Conservation (phyloP, 2,888 invertebrate species). For the Strigamia maritima region DNA sequence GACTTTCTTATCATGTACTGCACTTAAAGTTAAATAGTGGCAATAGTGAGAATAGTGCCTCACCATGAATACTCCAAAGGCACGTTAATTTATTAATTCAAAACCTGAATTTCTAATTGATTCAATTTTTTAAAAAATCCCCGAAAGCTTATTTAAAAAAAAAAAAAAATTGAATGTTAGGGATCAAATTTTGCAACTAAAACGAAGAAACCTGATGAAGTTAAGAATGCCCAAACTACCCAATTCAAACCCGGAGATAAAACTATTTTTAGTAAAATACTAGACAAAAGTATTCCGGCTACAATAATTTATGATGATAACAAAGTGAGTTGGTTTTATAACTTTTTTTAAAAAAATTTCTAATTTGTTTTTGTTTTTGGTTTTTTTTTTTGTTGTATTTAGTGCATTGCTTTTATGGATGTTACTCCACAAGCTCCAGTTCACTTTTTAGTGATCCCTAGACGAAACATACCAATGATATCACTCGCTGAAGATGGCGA, state of each 20-base stretch:
- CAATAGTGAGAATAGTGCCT: no score
- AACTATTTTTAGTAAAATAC: constrained; percentile 58
- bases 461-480: constrained; percentile 44
- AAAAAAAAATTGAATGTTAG: no score
- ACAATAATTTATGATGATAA: constrained; percentile 58
- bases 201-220: no score
- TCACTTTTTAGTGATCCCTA: constrained; percentile 54
- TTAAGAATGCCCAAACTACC: constrained; percentile 37
- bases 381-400: no score
- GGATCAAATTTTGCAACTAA: no score
- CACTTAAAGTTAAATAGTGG: no score
- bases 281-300: constrained; percentile 56
- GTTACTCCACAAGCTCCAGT: constrained; percentile 56
- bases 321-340: constrained; percentile 47
- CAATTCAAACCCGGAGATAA: constrained; percentile 47
- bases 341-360: background rate
- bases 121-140: no score
- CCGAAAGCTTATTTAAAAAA: no score
- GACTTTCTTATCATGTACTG: no score
- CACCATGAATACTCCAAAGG: no score
- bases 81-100: no score
- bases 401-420: constrained; percentile 54
- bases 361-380: background rate
- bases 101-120: no score
- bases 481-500: constrained; percentile 44